Conservation (phyloP, 2,113 vertebrate genomes). For the Podocnemis expansa region DNA sequence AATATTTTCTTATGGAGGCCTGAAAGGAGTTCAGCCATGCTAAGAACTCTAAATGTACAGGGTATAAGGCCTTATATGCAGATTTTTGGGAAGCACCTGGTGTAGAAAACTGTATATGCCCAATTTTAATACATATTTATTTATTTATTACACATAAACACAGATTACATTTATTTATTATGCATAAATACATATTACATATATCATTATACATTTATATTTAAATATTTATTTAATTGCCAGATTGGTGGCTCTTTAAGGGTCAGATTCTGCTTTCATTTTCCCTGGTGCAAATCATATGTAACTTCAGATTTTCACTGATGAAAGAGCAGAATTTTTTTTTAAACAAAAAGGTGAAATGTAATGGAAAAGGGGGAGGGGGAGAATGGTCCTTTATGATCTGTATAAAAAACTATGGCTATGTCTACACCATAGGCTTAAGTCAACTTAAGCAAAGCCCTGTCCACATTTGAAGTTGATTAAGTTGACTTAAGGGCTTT, state of each 20-base stretch:
- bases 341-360: neutral
- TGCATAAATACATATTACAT: too few relatives aligned
- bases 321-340: neutral
- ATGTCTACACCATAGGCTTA: too few relatives aligned
- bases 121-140: too few relatives aligned
- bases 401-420: neutral
- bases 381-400: neutral
- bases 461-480: too few relatives aligned
- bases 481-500: too few relatives aligned
- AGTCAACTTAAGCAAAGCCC: too few relatives aligned
- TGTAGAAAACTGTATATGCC: neutral
- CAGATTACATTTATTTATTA: too few relatives aligned
- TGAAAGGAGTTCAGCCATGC: neutral
- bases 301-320: neutral
- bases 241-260: rapidly evolving
- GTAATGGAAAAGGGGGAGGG: neutral
- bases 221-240: neutral
- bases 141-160: too few relatives aligned
- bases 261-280: neutral
- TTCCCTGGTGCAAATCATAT: neutral
- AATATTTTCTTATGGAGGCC: neutral
- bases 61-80: neutral
- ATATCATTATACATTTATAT: too few relatives aligned
- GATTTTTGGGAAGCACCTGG: rapidly evolving
- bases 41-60: rapidly evolving